Evolutionary conservation across 1,140 invertebrate genomes (phyloP).

Genomic region (Drosophila micromelanica): DNA sequence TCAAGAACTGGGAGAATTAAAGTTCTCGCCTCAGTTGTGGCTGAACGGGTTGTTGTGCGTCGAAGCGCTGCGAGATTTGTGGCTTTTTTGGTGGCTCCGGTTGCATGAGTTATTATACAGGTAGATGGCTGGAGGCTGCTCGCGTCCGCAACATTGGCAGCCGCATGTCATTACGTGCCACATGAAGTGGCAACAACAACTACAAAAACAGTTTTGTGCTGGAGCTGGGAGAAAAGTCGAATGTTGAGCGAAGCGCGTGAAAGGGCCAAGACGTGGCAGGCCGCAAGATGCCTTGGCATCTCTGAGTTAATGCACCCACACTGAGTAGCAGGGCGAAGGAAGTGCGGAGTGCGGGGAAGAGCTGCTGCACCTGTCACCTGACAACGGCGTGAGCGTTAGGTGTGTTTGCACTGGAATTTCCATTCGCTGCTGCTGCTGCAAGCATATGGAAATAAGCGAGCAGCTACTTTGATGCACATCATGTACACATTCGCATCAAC

Average conservation of each 20-base stretch:
- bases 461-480: slow-evolving; percentile 25
- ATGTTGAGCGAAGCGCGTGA: slow-evolving; percentile 51
- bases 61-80: slow-evolving; percentile 68
- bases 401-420: no score
- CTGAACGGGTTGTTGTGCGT: slow-evolving; percentile 32
- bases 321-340: no score
- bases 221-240: not conserved
- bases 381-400: slow-evolving; percentile 22
- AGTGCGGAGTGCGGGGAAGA: not conserved
- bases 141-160: slow-evolving; percentile 69
- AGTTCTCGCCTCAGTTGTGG: not conserved
- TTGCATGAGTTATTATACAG: slow-evolving; percentile 68
- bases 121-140: slow-evolving; percentile 25
- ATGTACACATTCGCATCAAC: slow-evolving; percentile 53
- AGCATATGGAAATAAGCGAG: slow-evolving; percentile 32
- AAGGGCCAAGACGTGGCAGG: slow-evolving; percentile 31
- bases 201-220: not conserved
- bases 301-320: slow-evolving; percentile 64
- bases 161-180: slow-evolving; percentile 77
- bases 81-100: slow-evolving; percentile 63
- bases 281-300: slow-evolving; percentile 39
- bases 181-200: slow-evolving; percentile 24
- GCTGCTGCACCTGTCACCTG: slow-evolving; percentile 52
- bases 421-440: not conserved
- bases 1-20: no score